These are phyloP conservation scores for Halictus ligatus DNA, from an alignment of 2,888 invertebrate genomes.

Conservation along the genomic window DNA sequence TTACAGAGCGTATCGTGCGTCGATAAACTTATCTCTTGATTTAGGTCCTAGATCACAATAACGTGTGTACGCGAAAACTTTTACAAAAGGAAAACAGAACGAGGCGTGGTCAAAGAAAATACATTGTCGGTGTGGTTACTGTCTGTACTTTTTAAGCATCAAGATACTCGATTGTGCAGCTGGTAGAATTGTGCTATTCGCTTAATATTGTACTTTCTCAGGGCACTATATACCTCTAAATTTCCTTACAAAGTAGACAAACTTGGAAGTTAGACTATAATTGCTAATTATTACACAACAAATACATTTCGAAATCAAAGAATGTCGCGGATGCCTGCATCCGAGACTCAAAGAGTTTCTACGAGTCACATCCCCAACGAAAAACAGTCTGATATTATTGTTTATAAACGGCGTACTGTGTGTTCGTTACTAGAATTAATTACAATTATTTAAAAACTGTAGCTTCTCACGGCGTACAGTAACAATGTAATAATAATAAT, in stretches of 20 bases:
- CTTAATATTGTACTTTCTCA: conserved; percentile 42
- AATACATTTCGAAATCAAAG: conserved; percentile 16
- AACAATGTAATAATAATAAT: conserved; percentile 6
- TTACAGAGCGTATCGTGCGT: conserved; percentile 52
- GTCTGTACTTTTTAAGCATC: conserved; percentile 49
- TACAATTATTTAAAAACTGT: conserved; percentile 29
- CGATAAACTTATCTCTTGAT: conserved; percentile 52
- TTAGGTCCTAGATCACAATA: conserved; percentile 59
- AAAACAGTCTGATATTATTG: conserved; percentile 7
- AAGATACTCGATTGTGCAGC: conserved; percentile 57
- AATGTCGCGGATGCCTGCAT: conserved; percentile 66
- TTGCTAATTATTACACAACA: conserved; percentile 12
- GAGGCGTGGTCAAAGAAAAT: conserved; percentile 34
- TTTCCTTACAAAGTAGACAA: conserved; percentile 17
- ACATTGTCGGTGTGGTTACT: conserved; percentile 24
- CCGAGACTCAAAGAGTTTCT: conserved; percentile 39
- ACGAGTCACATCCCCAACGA: conserved; percentile 24
- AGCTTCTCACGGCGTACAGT: conserved; percentile 11
- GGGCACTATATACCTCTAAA: conserved; percentile 25
- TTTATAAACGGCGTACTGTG: conserved; percentile 11
- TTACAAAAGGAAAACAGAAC: conserved; percentile 30
- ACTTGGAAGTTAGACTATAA: conserved; percentile 28
- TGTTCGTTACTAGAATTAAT: conserved; percentile 22
- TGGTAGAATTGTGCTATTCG: conserved; percentile 65
- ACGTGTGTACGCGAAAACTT: conserved; percentile 28